Conservation (phyloP, 2,113 vertebrate genomes). For the Triplophysa rosa region DNA sequence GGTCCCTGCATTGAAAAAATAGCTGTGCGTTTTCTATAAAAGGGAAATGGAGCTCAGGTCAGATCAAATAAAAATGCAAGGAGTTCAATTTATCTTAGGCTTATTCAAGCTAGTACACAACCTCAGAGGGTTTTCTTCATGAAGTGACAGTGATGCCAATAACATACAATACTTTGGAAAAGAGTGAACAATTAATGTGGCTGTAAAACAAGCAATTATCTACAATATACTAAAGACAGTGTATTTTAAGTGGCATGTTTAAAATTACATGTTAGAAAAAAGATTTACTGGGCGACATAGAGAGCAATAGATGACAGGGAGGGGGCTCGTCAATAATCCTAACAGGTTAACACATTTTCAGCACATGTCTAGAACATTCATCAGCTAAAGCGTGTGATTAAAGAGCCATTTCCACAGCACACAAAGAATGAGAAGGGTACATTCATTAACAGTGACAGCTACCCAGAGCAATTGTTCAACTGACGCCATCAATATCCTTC, state of each 20-base stretch:
- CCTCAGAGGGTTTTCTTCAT: too few species aligned
- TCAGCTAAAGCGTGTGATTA: constrained; percentile 32
- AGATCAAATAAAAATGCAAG: neutral
- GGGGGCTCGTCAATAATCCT: constrained; percentile 6
- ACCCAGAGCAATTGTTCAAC: neutral
- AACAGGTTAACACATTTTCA: neutral
- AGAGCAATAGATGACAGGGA: neutral
- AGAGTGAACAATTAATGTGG: neutral
- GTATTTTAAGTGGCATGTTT: neutral
- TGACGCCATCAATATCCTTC: neutral
- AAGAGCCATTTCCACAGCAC: neutral
- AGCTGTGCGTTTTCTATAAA: neutral
- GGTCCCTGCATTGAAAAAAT: neutral
- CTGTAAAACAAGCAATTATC: constrained; percentile 1
- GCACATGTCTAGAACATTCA: neutral
- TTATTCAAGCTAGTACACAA: too few species aligned
- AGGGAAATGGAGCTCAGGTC: neutral
- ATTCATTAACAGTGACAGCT: constrained; percentile 8
- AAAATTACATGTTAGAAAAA: neutral
- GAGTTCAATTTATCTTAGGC: neutral
- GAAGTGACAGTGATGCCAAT: too few species aligned
- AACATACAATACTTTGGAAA: too few species aligned
- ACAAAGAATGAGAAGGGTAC: neutral
- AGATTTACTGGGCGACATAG: neutral
- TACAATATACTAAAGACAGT: neutral